A percentile compares a stretch with the other conserved stretches of the same genome.
These are phyloP conservation scores for Glomeris maerens DNA, from an alignment of 1,140 invertebrate species.

Conservation along the genomic window DNA sequence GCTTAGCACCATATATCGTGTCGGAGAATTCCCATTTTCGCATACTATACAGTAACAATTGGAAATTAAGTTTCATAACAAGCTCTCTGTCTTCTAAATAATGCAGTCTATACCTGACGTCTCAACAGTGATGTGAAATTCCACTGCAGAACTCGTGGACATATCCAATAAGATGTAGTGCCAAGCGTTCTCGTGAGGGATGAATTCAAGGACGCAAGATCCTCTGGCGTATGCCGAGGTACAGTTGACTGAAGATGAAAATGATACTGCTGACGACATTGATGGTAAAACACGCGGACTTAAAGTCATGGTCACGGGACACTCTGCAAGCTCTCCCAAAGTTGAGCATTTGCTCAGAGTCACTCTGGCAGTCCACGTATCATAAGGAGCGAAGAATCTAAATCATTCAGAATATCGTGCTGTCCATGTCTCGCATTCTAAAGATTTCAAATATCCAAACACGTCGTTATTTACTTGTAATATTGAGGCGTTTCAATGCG, in stretches of 20 bases:
- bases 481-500: conserved; percentile 4
- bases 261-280: background rate
- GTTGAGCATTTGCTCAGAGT: conserved; percentile 5
- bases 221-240: background rate
- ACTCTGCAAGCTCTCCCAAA: background rate
- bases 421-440: background rate
- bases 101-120: conserved; percentile 1
- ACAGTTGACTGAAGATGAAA: conserved; percentile 12
- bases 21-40: conserved; percentile 9
- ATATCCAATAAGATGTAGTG: conserved; percentile 17
- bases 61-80: background rate
- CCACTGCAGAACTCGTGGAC: background rate
- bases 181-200: conserved; percentile 18
- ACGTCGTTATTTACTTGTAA: conserved; percentile 5
- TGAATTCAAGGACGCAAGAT: conserved; percentile 13
- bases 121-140: conserved; percentile 14
- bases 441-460: background rate
- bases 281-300: conserved; percentile 5
- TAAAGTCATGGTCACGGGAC: conserved; percentile 7
- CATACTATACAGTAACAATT: conserved; percentile 3
- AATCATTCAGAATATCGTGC: conserved; percentile 14
- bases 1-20: conserved; percentile 8
- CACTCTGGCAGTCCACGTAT: conserved; percentile 26
- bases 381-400: conserved; percentile 38
- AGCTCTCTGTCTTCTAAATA: background rate